Evolutionary conservation across 1,140 invertebrate species (phyloP).

Genomic region (Scaptomyza hsui): DNA sequence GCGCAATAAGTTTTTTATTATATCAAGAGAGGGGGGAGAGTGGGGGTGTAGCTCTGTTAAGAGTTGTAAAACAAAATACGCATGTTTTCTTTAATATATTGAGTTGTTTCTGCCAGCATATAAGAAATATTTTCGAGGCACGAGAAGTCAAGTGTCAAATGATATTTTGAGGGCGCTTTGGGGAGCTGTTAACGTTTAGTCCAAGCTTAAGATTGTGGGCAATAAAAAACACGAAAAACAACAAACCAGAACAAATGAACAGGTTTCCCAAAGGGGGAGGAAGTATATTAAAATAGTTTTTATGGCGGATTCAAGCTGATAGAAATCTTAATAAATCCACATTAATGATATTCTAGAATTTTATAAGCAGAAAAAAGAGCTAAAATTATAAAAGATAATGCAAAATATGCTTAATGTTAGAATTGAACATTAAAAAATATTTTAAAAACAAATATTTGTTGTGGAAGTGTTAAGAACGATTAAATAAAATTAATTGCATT

Average conservation of each 20-base stretch:
- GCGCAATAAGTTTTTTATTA: slow-evolving; percentile 59
- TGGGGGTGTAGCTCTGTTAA: slow-evolving; percentile 47
- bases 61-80: slow-evolving; percentile 67
- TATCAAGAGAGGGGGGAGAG: slow-evolving; percentile 5
- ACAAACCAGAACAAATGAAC: slow-evolving; percentile 1
- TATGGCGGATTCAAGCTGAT: neutral
- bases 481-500: no score
- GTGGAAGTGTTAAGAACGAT: no score
- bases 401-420: no score
- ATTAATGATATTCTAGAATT: no score
- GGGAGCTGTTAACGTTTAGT: slow-evolving; percentile 71
- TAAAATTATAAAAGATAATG: no score
- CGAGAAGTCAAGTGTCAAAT: slow-evolving; percentile 78
- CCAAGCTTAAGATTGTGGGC: slow-evolving; percentile 40
- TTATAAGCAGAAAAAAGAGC: no score
- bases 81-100: slow-evolving; percentile 28
- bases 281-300: neutral
- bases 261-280: neutral
- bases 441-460: no score
- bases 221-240: slow-evolving; percentile 41
- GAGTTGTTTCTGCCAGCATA: slow-evolving; percentile 20
- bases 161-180: slow-evolving; percentile 63
- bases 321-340: neutral
- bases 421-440: no score
- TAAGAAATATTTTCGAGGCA: slow-evolving; percentile 8